These are phyloP conservation scores for Tiaroga cobitis DNA, from an alignment of 2,797 vertebrate species.

Conservation along the genomic window DNA sequence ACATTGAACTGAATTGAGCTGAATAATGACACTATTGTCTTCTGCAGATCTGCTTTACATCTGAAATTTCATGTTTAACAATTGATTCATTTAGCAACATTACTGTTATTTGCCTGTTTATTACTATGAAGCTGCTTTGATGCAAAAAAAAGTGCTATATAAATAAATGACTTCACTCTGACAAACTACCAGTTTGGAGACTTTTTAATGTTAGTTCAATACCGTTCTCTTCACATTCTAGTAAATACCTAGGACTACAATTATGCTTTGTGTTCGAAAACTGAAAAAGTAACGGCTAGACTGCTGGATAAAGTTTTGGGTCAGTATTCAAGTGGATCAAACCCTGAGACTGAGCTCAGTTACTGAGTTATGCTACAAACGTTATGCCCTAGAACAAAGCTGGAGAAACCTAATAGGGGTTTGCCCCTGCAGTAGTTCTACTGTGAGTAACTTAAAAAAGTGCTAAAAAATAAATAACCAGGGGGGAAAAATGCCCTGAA, in stretches of 20 bases:
- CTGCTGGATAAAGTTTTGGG: not conserved
- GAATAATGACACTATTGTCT: too few relatives aligned
- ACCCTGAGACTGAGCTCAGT: not conserved
- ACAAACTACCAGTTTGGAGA: not conserved
- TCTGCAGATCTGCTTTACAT: too few relatives aligned
- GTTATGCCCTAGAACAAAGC: slow-evolving; percentile 3
- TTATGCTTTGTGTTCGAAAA: not conserved
- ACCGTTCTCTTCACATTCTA: not conserved
- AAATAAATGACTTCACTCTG: too few relatives aligned
- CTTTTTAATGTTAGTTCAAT: not conserved
- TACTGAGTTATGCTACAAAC: not conserved
- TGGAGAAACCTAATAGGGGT: not conserved
- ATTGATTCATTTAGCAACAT: too few relatives aligned
- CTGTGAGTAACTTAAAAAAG: not conserved
- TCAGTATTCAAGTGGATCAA: not conserved
- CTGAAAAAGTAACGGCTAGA: not conserved
- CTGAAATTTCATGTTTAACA: too few relatives aligned
- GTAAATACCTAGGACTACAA: not conserved
- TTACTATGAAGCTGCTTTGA: too few relatives aligned
- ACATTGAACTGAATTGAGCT: too few relatives aligned
- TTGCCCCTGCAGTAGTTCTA: not conserved
- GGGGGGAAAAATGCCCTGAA: not conserved
- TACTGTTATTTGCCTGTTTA: too few relatives aligned
- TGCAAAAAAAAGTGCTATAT: too few relatives aligned
- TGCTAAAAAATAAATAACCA: not conserved